Evolutionary conservation across 2,113 vertebrate genomes (phyloP).

Genomic region (Plestiodon gilberti): DNA sequence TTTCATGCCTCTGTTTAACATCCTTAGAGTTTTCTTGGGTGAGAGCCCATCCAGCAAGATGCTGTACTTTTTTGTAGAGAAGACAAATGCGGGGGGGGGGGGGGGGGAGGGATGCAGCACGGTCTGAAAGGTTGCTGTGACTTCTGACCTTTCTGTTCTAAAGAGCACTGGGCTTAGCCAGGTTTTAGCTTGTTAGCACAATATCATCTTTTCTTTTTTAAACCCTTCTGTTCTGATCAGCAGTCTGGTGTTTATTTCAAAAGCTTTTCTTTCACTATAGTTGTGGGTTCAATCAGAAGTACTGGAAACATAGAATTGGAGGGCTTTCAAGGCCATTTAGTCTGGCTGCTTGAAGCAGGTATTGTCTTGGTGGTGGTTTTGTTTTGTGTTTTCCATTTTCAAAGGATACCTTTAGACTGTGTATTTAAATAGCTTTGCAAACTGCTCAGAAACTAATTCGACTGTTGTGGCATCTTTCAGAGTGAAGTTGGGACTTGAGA

Average conservation of each 20-base stretch:
- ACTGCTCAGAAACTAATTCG: neutral
- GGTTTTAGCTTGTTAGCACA: neutral
- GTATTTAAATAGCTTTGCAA: neutral
- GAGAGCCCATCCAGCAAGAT: neutral
- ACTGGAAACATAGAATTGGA: no score
- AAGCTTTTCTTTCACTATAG: neutral
- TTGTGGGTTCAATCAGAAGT: neutral
- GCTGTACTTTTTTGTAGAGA: neutral
- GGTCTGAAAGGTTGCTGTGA: neutral
- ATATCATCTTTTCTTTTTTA: neutral
- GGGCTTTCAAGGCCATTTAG: no score
- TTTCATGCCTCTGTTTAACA: neutral
- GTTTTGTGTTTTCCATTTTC: no score
- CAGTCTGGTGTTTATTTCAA: neutral
- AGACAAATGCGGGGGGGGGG: neutral
- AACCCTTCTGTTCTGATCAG: neutral
- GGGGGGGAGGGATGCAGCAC: neutral
- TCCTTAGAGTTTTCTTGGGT: neutral
- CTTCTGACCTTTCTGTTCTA: constrained; percentile 5
- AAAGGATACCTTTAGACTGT: neutral
- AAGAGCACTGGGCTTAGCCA: neutral
- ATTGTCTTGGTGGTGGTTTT: neutral
- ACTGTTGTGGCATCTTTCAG: neutral
- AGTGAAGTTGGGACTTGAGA: neutral
- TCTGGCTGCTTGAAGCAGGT: no score